Evolutionary conservation across 2,113 vertebrate species (phyloP), one percentile per base, ranked within the genome.

Genomic region (Mobula hypostoma): DNA sequence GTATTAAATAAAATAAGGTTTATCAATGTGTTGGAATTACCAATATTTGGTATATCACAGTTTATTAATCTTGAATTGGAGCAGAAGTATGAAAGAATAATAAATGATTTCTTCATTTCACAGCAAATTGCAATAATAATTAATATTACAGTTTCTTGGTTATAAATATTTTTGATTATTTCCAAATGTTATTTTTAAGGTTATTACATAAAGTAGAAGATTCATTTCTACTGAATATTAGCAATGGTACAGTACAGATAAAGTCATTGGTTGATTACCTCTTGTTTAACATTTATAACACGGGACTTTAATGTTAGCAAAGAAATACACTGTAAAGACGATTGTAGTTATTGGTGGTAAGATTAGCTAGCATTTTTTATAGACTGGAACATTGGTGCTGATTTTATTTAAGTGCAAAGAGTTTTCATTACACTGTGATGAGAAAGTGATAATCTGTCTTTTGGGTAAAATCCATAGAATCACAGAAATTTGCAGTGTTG

Each of bases 41-140:
- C 48, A 93, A 27, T 93, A 93, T 74, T 93, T 74, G 74, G 91
- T 29, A 21, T 66, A 90, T 90, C n/a, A 66, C 27, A 21, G 48
- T 87, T 87, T 48, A 87, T 87, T 87, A 8, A 56, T 27, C 61
- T 61, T 3, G 56, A 87, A 48, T 58, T 87, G 83, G 56, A 61
- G 80, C 83, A 87, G 78, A 32, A 88, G 32, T 29, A 29, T 29
- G 29, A 88, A 63, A n/a, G 8, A 56, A 66, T 48, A 87, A 29
- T 58, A 88, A 88, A 8, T 88, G 58, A 88, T 63, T 63, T 80
- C 14, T 80, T 82, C 15, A 82, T 36, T 48, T 40, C 36, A 48
- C 36, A 82, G 0, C 79, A 40, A 40, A 40, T 82, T 82, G 36
- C 40, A 11, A 82, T 40, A 82, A 82, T 88, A 88, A 63, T 88